Conservation (phyloP, 2,113 vertebrate species). For the Odobenus rosmarus region DNA sequence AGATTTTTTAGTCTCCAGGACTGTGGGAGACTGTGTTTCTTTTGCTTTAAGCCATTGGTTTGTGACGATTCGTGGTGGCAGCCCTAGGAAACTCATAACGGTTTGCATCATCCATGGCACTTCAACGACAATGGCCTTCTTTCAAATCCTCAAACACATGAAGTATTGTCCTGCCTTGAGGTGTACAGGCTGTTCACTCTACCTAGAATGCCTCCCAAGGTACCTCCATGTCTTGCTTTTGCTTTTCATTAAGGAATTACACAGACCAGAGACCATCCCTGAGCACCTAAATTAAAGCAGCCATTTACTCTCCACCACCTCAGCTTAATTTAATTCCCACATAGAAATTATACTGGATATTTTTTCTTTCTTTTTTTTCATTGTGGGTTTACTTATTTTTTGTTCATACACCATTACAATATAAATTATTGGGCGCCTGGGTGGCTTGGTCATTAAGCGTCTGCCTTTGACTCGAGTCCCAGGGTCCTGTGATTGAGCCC, state of each 20-base stretch:
- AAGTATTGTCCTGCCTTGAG: background rate
- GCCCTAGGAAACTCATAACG: background rate
- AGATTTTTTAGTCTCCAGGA: background rate
- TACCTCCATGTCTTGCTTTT: background rate
- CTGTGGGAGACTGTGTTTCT: background rate
- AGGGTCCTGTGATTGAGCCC: no score
- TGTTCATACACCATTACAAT: background rate
- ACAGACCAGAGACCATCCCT: background rate
- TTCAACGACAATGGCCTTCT: background rate
- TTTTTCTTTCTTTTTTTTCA: background rate
- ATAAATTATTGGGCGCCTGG: background rate
- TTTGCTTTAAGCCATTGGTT: background rate
- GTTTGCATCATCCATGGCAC: background rate
- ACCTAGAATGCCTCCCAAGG: background rate
- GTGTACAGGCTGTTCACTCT: background rate
- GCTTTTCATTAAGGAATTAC: background rate
- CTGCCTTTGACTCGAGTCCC: no score
- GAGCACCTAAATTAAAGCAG: background rate
- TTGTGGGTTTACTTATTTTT: background rate
- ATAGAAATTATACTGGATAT: background rate
- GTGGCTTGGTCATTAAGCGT: no score
- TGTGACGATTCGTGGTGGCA: background rate
- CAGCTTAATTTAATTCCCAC: background rate
- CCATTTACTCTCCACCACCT: background rate
- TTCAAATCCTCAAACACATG: background rate